Evolutionary conservation across 2,113 vertebrate genomes (phyloP).

Genomic region (Arenaria interpres): DNA sequence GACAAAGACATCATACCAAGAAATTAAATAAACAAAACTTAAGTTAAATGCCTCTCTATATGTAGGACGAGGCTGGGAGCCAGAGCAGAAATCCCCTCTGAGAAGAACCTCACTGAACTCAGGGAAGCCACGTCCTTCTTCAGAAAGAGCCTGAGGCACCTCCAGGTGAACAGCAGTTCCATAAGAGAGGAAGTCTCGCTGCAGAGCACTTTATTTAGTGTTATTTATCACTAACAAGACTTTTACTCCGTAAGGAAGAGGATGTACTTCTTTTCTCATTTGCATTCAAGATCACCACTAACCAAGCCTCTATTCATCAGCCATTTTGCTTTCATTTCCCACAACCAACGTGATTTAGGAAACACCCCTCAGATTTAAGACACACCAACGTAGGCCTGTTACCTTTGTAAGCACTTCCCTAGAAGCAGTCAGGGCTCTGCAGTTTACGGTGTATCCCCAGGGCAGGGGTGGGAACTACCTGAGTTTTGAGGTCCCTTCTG

Average conservation of each 20-base stretch:
- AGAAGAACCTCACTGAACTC: background rate
- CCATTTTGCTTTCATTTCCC: background rate
- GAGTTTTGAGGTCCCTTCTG: background rate
- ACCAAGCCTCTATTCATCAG: background rate
- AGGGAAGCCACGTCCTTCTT: too few species aligned
- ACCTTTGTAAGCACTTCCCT: background rate
- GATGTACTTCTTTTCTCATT: background rate
- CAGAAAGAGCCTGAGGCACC: rapidly evolving
- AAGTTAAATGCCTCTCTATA: background rate
- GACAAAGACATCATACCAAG: background rate
- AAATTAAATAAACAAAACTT: background rate
- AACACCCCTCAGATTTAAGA: background rate
- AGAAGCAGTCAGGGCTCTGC: background rate
- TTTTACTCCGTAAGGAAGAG: background rate
- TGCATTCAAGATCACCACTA: background rate
- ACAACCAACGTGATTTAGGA: background rate
- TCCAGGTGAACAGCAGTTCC: rapidly evolving
- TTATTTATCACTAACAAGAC: background rate
- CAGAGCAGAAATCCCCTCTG: background rate
- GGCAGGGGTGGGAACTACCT: background rate
- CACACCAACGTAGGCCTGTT: too few species aligned
- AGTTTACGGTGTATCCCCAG: rapidly evolving
- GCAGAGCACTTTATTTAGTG: background rate
- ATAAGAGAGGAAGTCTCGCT: rapidly evolving
- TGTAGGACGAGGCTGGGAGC: background rate